Conservation (phyloP, 2,888 invertebrate species). For the Hesperia comma region DNA sequence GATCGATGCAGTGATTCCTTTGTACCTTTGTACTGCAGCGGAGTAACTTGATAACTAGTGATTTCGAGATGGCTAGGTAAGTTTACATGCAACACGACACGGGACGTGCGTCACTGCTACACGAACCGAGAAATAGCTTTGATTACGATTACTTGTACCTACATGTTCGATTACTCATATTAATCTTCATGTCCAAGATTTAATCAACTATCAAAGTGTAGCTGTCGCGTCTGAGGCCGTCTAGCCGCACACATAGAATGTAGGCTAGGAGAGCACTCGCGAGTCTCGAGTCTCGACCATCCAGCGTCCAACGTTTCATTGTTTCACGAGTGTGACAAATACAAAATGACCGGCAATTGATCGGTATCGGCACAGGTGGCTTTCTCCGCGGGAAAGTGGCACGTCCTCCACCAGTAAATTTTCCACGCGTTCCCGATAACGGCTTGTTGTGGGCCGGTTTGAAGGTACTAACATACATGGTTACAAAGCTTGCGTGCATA, state of each 20-base stretch:
- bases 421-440: conserved; percentile 2
- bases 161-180: no score
- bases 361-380: background rate
- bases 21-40: background rate
- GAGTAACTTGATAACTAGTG: background rate
- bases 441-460: no score
- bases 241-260: background rate
- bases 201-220: no score
- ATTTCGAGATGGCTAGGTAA: background rate
- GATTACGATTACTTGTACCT: no score
- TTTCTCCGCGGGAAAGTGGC: conserved; percentile 10
- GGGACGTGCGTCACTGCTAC: no score
- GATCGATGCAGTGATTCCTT: background rate
- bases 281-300: background rate
- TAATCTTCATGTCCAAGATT: no score
- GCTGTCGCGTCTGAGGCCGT: no score
- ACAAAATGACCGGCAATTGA: background rate
- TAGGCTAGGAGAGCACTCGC: background rate
- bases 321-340: background rate
- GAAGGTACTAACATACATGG: no score
- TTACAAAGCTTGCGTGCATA: no score
- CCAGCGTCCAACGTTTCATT: background rate
- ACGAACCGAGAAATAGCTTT: no score
- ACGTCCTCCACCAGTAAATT: background rate
- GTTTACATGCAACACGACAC: no score